Evolutionary conservation across 2,888 invertebrate genomes (phyloP).

Genomic region (Dioctria linearis): DNA sequence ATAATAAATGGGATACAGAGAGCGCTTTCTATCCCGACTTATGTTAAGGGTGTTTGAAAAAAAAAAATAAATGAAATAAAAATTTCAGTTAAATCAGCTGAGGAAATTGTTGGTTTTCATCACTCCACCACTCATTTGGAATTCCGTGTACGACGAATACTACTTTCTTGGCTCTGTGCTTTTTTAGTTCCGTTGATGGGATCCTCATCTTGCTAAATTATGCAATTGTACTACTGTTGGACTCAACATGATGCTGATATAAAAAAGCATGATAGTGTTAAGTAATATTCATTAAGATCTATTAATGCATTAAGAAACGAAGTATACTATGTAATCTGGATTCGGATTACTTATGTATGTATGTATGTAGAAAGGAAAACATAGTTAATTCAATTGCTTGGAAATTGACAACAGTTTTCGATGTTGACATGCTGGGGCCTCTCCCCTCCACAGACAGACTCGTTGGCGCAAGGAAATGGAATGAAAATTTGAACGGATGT

Average conservation of each 20-base stretch:
- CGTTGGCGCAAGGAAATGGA: constrained; percentile 29
- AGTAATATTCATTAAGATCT: too few species aligned
- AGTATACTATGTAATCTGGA: too few species aligned
- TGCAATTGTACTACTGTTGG: too few species aligned
- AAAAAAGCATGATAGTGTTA: too few species aligned
- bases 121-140: constrained; percentile 4
- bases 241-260: too few species aligned
- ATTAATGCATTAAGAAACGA: too few species aligned
- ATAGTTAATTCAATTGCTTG: constrained; percentile 43
- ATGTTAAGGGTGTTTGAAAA: constrained; percentile 8
- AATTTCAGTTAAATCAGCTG: constrained; percentile 11
- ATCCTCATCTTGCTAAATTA: not conserved
- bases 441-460: not conserved
- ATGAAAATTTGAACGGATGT: constrained; percentile 44
- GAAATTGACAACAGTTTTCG: constrained; percentile 37
- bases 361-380: not conserved
- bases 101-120: constrained; percentile 23
- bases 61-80: not conserved
- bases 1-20: not conserved
- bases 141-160: constrained; percentile 7
- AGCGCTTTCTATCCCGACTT: not conserved
- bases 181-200: not conserved
- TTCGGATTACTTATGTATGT: too few species aligned
- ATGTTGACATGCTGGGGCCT: constrained; percentile 29
- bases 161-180: not conserved